Conservation (phyloP, 2,113 vertebrate species). For the Heptranchias perlo region DNA sequence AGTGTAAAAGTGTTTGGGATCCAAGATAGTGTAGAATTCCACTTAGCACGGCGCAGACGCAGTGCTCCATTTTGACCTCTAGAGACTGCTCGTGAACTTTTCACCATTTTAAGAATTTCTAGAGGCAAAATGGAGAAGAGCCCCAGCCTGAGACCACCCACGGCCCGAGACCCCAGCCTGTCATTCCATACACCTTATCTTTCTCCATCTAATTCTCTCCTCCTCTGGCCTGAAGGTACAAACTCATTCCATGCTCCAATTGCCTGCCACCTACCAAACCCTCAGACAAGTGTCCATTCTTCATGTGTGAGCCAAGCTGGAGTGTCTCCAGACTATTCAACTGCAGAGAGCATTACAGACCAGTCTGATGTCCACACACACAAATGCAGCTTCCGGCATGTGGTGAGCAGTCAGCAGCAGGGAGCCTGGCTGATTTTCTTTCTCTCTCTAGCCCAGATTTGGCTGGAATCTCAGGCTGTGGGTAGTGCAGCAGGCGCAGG, state of each 20-base stretch:
- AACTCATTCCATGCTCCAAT: neutral
- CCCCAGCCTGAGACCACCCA: neutral
- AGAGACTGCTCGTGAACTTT: neutral
- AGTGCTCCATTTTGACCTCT: neutral
- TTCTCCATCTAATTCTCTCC: no score
- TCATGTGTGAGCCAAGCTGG: neutral
- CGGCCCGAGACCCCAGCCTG: neutral
- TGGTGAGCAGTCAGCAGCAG: neutral
- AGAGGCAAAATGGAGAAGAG: no score
- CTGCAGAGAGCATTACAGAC: neutral
- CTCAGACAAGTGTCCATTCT: neutral
- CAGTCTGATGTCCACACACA: neutral
- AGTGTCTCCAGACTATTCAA: neutral
- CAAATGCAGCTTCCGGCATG: neutral
- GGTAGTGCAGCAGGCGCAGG: neutral
- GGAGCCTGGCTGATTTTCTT: neutral
- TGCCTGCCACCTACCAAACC: neutral
- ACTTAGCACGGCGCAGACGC: neutral
- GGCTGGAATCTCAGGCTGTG: neutral
- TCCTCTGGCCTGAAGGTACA: neutral
- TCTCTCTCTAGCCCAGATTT: neutral
- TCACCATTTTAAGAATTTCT: neutral
- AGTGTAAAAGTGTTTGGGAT: neutral
- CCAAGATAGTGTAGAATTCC: neutral
- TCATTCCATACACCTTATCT: no score